Base-by-base conservation (phyloP, 2,113 vertebrate genomes). In the Progne subis region DNA sequence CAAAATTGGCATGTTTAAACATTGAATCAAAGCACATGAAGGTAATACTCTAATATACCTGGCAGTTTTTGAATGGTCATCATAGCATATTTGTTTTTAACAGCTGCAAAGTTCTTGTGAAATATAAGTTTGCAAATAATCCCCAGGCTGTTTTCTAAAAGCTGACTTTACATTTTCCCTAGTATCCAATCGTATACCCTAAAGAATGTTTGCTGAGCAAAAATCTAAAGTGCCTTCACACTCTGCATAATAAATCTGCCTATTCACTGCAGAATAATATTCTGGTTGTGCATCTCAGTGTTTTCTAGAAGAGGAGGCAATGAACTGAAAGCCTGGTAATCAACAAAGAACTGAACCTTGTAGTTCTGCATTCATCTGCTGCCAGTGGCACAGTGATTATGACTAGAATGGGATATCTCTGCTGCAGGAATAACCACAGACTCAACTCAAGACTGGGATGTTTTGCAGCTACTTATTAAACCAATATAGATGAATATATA, bases 131-230 rank as follows among this genome's bases (percentile, higher is more conserved):
- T 75, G 55, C 59, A 85, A 90, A 86, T 75, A 59, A 18, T 75
- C 28, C 44, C 3, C 21, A 78, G 31, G 24, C 60, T 86, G 32
- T 77, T 94, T 95, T 56, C 76, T 81, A 81, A 90, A 44, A 94
- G 88, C 88, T 96, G 88, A 94, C 56, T 93, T 68, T 68, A 78
- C 41, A 41, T 56, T 96, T 95, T 88, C 71, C 63, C 56, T 77
- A 56, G 59, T 53, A 94, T 84, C 8, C 37, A 86, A 37, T 78
- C 93, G 41, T 61, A 84, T 28, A 88, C 7, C 28, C 39, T 88
- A 80, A 86, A 86, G 65, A 46, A 86, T 86, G 47, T 95, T 94
- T 96, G 76, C 92, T 88, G 85, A 96, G 57, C 74, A 95, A 88
- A 94, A 90, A 64, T 88, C 69, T 86, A 28, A 94, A 86, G 80